Percentiles rank a stretch among this genome's conserved stretches.
These are phyloP conservation scores for Crematogaster levior DNA, from an alignment of 2,888 invertebrate genomes.

Conservation along the genomic window DNA sequence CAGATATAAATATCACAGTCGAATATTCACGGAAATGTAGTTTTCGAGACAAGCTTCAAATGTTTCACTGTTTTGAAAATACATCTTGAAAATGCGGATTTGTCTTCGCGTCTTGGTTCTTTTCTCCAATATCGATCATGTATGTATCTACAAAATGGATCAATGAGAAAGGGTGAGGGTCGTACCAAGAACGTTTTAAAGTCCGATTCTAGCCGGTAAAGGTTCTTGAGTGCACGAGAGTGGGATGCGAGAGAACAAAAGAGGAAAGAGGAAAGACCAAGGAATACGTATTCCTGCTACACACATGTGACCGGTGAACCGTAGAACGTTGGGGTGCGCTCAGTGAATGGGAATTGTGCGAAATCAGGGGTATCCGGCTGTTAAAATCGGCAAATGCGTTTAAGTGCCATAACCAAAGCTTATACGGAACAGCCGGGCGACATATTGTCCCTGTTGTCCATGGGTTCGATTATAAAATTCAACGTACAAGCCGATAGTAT, in stretches of 20 bases:
- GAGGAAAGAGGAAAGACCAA: constrained; percentile 34
- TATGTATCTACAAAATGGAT: neutral
- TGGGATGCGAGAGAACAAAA: constrained; percentile 7
- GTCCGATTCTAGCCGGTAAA: constrained; percentile 72
- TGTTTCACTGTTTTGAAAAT: neutral
- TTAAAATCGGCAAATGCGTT: constrained; percentile 75
- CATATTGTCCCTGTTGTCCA: constrained; percentile 45
- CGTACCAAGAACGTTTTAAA: constrained; percentile 67
- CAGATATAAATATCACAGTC: neutral
- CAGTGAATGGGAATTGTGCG: constrained; percentile 80
- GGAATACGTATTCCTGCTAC: constrained; percentile 46
- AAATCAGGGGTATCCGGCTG: constrained; percentile 75
- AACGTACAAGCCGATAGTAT: constrained; percentile 11
- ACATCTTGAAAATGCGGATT: constrained; percentile 1
- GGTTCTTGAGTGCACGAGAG: constrained; percentile 62
- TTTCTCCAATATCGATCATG: neutral
- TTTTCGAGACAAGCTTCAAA: neutral
- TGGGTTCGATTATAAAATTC: constrained; percentile 42
- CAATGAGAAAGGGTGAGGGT: neutral
- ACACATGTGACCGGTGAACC: constrained; percentile 62
- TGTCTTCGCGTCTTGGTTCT: neutral
- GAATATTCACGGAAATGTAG: neutral
- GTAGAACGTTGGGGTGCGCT: constrained; percentile 66
- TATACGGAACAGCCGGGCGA: constrained; percentile 45
- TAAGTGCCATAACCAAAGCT: constrained; percentile 64